These are phyloP conservation scores for Tetragnatha montana DNA, from an alignment of 2,888 invertebrate species.

Conservation along the genomic window DNA sequence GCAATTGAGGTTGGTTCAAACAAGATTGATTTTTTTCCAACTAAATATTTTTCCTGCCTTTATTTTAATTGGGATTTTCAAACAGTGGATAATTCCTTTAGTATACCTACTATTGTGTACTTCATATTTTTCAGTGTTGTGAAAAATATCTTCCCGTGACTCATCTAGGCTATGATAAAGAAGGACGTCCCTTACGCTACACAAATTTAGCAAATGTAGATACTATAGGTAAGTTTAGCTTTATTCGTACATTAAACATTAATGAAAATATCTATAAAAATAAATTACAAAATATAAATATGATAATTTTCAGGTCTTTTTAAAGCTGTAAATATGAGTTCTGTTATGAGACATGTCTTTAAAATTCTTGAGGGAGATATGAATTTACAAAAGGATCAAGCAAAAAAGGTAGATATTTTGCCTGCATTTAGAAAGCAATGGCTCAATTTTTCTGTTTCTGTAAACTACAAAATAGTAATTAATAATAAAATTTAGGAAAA, in stretches of 20 bases:
- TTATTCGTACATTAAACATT: too few species aligned
- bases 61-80: too few species aligned
- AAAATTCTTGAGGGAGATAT: not conserved
- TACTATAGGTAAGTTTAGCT: conserved; percentile 14
- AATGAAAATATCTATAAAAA: too few species aligned
- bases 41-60: too few species aligned
- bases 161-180: conserved; percentile 27
- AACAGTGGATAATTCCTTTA: too few species aligned
- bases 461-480: not conserved
- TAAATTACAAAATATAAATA: not conserved
- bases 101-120: too few species aligned
- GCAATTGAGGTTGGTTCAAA: too few species aligned
- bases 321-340: not conserved
- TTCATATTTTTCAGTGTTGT: not conserved
- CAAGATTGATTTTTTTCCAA: too few species aligned
- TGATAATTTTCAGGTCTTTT: not conserved
- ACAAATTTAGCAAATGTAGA: conserved; percentile 33
- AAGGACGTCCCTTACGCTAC: conserved; percentile 24
- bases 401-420: not conserved
- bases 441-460: not conserved
- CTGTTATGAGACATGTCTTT: not conserved
- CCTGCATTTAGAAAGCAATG: not conserved
- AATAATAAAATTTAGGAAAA: not conserved
- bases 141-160: conserved; percentile 25
- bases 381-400: not conserved